phyloP scores from a whole-genome alignment of 2,888 invertebrate genomes.

The Drosophila setosimentum region DNA sequence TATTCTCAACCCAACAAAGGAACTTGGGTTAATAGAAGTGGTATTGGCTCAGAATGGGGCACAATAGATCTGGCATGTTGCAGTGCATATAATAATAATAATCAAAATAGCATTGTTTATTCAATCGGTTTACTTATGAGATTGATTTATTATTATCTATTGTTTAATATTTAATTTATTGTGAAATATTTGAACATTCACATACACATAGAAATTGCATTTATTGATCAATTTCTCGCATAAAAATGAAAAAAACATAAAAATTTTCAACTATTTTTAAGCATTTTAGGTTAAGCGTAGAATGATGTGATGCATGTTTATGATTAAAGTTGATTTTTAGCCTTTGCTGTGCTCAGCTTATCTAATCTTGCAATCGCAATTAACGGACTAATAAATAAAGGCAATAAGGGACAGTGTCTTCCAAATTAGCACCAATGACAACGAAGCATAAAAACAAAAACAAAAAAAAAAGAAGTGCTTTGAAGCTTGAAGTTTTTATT shows the following conservation, averaged over 20 bases:
- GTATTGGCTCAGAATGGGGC: not conserved
- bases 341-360: conserved; percentile 7
- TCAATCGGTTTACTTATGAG: not conserved
- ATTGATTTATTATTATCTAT: not conserved
- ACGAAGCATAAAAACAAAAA: not conserved
- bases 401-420: conserved; percentile 25
- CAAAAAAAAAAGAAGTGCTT: conserved; percentile 4
- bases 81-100: not conserved
- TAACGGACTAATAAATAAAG: conserved; percentile 40
- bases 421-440: conserved; percentile 56
- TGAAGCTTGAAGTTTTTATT: conserved; percentile 54
- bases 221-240: too few relatives aligned
- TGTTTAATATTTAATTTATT: not conserved
- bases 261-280: not conserved
- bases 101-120: not conserved
- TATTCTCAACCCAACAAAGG: not conserved
- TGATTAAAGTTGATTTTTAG: not conserved
- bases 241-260: too few relatives aligned
- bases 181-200: not conserved
- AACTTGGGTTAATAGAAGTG: not conserved
- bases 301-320: not conserved
- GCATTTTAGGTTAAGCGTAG: not conserved
- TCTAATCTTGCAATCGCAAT: conserved; percentile 41
- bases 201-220: not conserved
- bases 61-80: not conserved